A percentile compares a stretch with the other conserved stretches of the same genome.
Conservation (phyloP, 2,113 vertebrate species). For the Sphaerodactylus townsendi region DNA sequence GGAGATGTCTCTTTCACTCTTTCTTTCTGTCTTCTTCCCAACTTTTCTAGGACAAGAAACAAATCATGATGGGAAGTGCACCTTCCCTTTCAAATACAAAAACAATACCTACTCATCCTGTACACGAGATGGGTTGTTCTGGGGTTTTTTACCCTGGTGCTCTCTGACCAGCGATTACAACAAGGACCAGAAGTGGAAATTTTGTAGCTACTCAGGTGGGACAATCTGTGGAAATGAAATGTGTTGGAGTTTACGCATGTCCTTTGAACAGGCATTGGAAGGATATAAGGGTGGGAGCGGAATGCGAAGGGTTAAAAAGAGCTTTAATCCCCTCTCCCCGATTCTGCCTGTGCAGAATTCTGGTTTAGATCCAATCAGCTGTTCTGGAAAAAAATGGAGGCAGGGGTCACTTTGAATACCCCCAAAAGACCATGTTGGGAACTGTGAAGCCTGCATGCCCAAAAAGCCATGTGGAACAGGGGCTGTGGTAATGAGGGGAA, state of each 20-base stretch:
- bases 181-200: not conserved
- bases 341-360: not conserved
- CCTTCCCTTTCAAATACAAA: not conserved
- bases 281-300: not conserved
- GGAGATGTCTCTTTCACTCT: not conserved
- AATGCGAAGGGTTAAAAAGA: not conserved
- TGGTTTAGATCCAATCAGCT: too few relatives aligned
- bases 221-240: not conserved
- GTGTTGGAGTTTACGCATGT: not conserved
- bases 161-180: not conserved
- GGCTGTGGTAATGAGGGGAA: too few relatives aligned
- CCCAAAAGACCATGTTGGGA: too few relatives aligned
- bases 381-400: too few relatives aligned
- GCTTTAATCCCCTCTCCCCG: not conserved
- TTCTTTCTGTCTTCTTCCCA: not conserved
- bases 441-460: too few relatives aligned
- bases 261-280: not conserved
- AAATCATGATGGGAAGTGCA: fast-evolving
- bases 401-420: too few relatives aligned
- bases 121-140: not conserved
- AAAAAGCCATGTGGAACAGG: too few relatives aligned
- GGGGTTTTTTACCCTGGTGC: not conserved
- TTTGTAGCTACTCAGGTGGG: not conserved
- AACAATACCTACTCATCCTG: not conserved
- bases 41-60: not conserved